Evolutionary conservation across 2,888 invertebrate genomes (phyloP), one percentile per base, ranked within the genome.

Genomic region (Mesoligia furuncula): DNA sequence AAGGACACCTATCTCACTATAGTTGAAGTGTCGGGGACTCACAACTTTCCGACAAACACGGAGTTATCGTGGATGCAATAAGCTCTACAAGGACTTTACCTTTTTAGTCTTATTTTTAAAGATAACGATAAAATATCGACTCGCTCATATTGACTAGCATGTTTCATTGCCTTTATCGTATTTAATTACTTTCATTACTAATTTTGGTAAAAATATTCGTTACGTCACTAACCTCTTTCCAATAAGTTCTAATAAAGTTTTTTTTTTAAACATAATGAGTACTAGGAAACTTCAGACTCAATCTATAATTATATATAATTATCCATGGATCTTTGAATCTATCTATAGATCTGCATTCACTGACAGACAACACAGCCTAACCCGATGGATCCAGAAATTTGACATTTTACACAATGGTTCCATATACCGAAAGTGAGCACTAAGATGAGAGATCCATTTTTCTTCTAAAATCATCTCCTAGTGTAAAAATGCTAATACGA

Each of bases 41-140:
- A 59, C n/a, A 45, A 76, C 65, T 82, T 66, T 77, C 66, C 36
- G 20, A 36, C 51, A 76, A 76, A 7, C 77, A 24, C 20, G 17
- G 17, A 36, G 42, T 77, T 76, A 76, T 76, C 51, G 59, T 24
- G 17, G 42, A 76, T 66, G 64, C 48, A 75, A 39, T 48, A 39
- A 75, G n/a, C 31, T 75, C n/a, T 65, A 39, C 39, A 42, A 75
- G 4, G 39, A 17, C 27, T 51, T 65, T 6, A 51, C 8, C n/a
- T 77, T 31, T 48, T 17, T 27, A 51, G 2, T n/a, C n/a, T 31
- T 17, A 2, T 39, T n/a, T 57, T 15, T 24, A 27, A 42, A 31
- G 15, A 31, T 6, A 15, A 27, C 9, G 1, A 70, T 48, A 27
- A 48, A 70, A 36, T 54, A 54, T 57, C 11, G n/a, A 57, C 11